Conservation (phyloP, 2,888 invertebrate species). For the Andricus curvator region DNA sequence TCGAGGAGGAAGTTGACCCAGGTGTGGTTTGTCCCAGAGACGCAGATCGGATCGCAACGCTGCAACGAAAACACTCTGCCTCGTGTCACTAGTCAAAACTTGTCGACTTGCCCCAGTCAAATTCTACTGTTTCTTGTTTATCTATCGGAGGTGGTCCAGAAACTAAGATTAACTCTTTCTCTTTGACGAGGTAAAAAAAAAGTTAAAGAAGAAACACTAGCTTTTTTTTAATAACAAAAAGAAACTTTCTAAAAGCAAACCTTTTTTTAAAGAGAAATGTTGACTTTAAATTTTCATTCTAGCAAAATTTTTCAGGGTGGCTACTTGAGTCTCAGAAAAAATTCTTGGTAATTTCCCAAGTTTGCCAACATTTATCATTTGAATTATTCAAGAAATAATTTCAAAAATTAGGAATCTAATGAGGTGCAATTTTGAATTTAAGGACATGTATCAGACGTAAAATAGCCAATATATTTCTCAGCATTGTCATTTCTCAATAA, state of each 20-base stretch:
- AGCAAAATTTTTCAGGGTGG: no score
- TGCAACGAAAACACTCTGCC: constrained; percentile 48
- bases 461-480: no score
- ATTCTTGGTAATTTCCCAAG: no score
- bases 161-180: constrained; percentile 21
- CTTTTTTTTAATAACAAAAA: background rate
- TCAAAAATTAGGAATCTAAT: no score
- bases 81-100: constrained; percentile 54
- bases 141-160: constrained; percentile 25
- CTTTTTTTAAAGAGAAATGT: background rate
- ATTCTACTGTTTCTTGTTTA: constrained; percentile 23
- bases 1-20: constrained; percentile 73
- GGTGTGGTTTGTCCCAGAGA: constrained; percentile 62
- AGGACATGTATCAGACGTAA: no score
- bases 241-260: background rate
- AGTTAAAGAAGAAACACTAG: background rate
- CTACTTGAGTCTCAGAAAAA: no score
- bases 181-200: background rate
- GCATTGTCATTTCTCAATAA: no score
- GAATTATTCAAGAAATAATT: no score
- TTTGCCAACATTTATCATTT: no score
- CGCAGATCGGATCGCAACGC: constrained; percentile 43
- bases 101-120: constrained; percentile 33
- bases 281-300: no score
- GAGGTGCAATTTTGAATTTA: no score